These are phyloP conservation scores for Macrotis lagotis DNA, from an alignment of 2,113 vertebrate species.

Conservation along the genomic window DNA sequence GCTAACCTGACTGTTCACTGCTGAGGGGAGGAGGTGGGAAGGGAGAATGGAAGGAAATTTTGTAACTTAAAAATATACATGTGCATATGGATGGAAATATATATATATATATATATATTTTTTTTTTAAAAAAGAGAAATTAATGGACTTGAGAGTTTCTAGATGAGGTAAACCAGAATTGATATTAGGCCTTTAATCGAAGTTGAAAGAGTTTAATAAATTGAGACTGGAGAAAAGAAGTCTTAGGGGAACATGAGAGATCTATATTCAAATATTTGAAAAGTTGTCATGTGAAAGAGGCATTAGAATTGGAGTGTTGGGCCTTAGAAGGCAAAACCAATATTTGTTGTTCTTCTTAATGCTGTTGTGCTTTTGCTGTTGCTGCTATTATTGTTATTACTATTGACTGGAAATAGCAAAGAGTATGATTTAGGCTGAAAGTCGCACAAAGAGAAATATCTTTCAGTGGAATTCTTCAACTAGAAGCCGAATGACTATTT, in stretches of 20 bases:
- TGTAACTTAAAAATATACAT: too few species aligned
- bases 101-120: too few species aligned
- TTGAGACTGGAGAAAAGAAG: not conserved
- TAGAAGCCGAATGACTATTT: not conserved
- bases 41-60: too few species aligned
- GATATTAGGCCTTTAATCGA: not conserved
- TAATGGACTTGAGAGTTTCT: not conserved
- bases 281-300: not conserved
- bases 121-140: not conserved
- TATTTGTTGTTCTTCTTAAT: not conserved
- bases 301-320: not conserved
- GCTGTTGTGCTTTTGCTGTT: too few species aligned
- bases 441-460: not conserved
- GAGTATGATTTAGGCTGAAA: not conserved
- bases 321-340: not conserved
- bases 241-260: not conserved
- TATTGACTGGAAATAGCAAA: not conserved
- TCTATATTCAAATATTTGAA: not conserved
- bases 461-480: not conserved
- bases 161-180: not conserved
- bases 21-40: too few species aligned
- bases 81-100: too few species aligned
- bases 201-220: not conserved
- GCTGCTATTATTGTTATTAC: too few species aligned
- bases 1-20: too few species aligned